These are phyloP conservation scores for Orussus abietinus DNA, from an alignment of 1,140 invertebrate genomes.

Conservation along the genomic window DNA sequence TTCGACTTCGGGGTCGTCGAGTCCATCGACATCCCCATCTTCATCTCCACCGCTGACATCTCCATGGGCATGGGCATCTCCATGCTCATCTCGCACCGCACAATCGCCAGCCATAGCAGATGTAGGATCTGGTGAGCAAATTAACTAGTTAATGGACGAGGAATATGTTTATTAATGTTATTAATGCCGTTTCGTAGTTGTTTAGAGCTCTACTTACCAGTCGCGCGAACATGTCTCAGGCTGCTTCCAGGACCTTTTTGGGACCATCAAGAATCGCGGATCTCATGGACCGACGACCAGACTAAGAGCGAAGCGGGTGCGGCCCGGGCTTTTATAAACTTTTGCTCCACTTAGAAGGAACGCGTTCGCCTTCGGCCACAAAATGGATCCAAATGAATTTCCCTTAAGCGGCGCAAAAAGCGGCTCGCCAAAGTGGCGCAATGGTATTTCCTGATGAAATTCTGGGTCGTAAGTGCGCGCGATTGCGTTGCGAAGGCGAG, in stretches of 20 bases:
- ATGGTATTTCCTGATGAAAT: slow-evolving; percentile 50
- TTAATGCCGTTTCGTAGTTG: too few relatives aligned
- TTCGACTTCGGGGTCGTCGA: slow-evolving; percentile 27
- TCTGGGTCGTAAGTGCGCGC: slow-evolving; percentile 23
- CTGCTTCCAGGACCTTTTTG: slow-evolving; percentile 1
- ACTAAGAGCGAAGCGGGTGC: slow-evolving; percentile 33
- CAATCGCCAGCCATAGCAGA: slow-evolving; percentile 37
- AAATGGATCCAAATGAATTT: slow-evolving; percentile 39
- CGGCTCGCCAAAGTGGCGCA: slow-evolving; percentile 29
- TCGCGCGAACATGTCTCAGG: slow-evolving; percentile 24
- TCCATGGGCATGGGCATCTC: slow-evolving; percentile 19
- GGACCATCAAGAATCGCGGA: too few relatives aligned
- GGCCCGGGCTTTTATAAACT: slow-evolving; percentile 47
- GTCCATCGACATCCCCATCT: slow-evolving; percentile 18
- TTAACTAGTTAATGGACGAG: background rate
- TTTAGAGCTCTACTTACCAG: slow-evolving; percentile 26
- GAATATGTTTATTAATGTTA: too few relatives aligned
- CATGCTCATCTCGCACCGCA: slow-evolving; percentile 30
- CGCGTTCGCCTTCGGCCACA: slow-evolving; percentile 18
- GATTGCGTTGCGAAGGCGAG: too few relatives aligned
- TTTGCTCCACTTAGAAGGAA: slow-evolving; percentile 32
- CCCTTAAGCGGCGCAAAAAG: slow-evolving; percentile 49
- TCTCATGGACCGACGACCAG: slow-evolving; percentile 24
- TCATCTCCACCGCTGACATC: slow-evolving; percentile 16
- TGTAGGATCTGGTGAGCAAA: slow-evolving; percentile 25